Evolutionary conservation across 2,888 invertebrate genomes (phyloP).

Genomic region (Limnephilus marmoratus): DNA sequence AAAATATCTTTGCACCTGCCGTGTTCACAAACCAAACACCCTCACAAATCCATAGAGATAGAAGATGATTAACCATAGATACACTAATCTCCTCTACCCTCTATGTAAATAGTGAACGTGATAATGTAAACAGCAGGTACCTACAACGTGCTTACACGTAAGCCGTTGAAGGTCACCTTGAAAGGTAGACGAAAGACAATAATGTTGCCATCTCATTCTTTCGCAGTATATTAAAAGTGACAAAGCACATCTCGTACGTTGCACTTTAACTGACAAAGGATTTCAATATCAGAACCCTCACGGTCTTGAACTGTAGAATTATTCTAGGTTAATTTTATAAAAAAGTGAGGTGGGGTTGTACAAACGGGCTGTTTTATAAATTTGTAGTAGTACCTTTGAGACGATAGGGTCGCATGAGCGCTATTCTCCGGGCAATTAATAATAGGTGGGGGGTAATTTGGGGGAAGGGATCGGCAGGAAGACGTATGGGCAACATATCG

Average conservation of each 20-base stretch:
- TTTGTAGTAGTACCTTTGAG: background rate
- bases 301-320: background rate
- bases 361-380: no score
- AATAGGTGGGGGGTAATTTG: background rate
- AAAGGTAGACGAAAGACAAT: background rate
- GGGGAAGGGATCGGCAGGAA: background rate
- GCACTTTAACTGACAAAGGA: background rate
- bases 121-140: background rate
- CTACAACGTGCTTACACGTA: background rate
- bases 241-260: background rate
- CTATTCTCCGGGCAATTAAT: background rate
- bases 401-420: background rate
- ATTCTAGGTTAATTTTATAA: background rate
- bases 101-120: background rate
- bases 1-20: constrained; percentile 1
- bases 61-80: background rate
- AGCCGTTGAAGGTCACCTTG: background rate
- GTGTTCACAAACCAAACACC: constrained; percentile 17
- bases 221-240: background rate
- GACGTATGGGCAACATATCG: constrained; percentile 3
- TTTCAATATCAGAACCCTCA: background rate
- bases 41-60: background rate
- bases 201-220: background rate
- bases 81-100: background rate
- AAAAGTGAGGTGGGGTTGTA: no score